Evolutionary conservation across 2,113 vertebrate species (phyloP), one percentile per base, ranked within the genome.

Genomic region (Eclectus roratus): DNA sequence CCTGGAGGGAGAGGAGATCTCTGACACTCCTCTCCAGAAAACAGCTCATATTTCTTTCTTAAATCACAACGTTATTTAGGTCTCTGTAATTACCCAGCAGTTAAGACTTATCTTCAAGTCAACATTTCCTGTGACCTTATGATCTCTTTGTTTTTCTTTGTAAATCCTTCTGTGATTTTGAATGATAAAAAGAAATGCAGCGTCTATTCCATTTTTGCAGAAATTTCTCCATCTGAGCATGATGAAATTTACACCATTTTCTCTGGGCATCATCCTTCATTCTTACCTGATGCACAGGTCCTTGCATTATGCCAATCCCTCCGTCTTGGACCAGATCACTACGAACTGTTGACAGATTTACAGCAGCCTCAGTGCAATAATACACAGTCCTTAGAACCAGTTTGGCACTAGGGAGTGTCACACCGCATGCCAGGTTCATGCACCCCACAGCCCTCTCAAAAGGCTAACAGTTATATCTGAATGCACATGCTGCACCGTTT

Each of bases 361-460:
- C 31, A 52, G 37, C 41, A 78, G 6, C 46, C 31, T 63, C 37
- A 19, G 46, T 52, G n/a, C 20, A 77, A 31, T 27, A 33, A 49
- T 6, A 25, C 0, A 5, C 7, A 33, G n/a, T 9, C 35, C 37
- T 19, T 21, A 31, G n/a, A 79, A 27, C 4, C 16, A 39, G 23
- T 37, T 41, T 41, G 52, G 29, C 33, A 16, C 11, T 5, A 11
- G 21, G 24, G 31, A n/a, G 5, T 11, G 13, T 4, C 6, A 28
- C 0, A 0, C 8, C 13, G 15, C 14, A 1, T 31, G 14, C 12
- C 37, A 46, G 17, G 39, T 37, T 53, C 49, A 10, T 1, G 3
- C 23, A 39, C 15, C 9, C 21, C 17, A 56, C 43, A 78, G 27
- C 14, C 21, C 27, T 35, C 44, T n/a, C 33, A 64, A 53, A 96